Base-by-base conservation (phyloP, 2,888 invertebrate species). In the Morinoia aosen region DNA sequence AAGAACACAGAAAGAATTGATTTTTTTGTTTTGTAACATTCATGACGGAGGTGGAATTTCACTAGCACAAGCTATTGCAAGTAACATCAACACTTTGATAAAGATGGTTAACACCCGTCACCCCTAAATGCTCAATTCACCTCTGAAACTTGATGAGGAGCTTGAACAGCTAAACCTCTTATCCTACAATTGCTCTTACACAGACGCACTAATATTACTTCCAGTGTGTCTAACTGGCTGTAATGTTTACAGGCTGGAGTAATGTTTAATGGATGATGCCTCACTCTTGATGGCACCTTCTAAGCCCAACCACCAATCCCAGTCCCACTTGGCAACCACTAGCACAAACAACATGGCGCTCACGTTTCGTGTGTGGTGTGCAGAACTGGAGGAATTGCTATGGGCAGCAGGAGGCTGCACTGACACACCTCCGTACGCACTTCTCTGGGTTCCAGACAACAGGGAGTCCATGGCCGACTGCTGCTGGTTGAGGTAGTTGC, bases 401-500 rank as follows among this genome's bases (percentile, higher is more conserved):
- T 93, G 93, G 11, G 93, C 93, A 57, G 93, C 56, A 33, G 93
- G 93, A 8, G 93, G 93, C 93, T 93, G 93, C 0, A 56, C 93
- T 33, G 93, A 56, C 8, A 58, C 56, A 16, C 56, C 93, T 0
- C 93, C 93, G 10, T 93, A 93, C 25, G 93, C 56, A 58, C 57
- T 93, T 57, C 93, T 56, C 58, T 93, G 93, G 11, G 93, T 33
- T 3, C 93, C 33, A 12, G 93, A 93, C 48, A 93, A 33, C 16
- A 93, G 57, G 0, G 93, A 93, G 58, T 93, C 93, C 93, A 93
- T 95, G 25, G 95, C 95, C 0, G 95, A 40, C 64, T 95, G 95
- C 64, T 95, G 95, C 95, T 95, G 95, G 64, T n/a, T 95, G 61
- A 95, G 95, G 95, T 95, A 95, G 95, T 95, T 95, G 95, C 40